A percentile compares a stretch with the other conserved stretches of the same genome.
Evolutionary conservation across 2,888 invertebrate species (phyloP).

Genomic region (Drosophila suboccidentalis): DNA sequence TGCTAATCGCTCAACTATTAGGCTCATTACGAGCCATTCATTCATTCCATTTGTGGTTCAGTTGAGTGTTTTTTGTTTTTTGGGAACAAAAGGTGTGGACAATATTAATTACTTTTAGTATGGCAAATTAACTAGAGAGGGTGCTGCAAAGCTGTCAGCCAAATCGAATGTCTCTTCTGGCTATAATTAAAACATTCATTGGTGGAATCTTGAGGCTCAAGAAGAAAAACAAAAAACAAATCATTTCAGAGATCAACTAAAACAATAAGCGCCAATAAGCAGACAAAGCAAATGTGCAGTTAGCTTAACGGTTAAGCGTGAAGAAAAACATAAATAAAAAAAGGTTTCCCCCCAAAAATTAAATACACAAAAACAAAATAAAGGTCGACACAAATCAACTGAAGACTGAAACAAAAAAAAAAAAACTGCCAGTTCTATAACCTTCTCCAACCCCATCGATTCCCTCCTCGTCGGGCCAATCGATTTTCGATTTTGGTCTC

Average conservation of each 20-base stretch:
- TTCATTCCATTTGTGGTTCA: neutral
- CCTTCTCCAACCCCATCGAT: neutral
- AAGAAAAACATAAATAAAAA: slow-evolving; percentile 74
- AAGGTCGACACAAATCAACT: slow-evolving; percentile 46
- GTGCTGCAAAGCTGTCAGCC: slow-evolving; percentile 35
- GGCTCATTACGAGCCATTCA: slow-evolving; percentile 24
- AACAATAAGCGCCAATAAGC: slow-evolving; percentile 75
- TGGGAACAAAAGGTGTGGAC: slow-evolving; percentile 14
- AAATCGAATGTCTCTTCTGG: slow-evolving; percentile 27
- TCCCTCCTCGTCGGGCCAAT: slow-evolving; percentile 24
- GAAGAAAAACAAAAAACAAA: slow-evolving; percentile 54
- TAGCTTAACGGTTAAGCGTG: slow-evolving; percentile 78
- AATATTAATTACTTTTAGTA: slow-evolving; percentile 26
- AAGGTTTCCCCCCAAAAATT: slow-evolving; percentile 20
- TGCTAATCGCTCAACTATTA: neutral
- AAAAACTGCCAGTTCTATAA: slow-evolving; percentile 44
- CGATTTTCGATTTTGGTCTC: slow-evolving; percentile 51
- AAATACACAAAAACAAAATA: slow-evolving; percentile 9
- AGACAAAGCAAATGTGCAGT: slow-evolving; percentile 81
- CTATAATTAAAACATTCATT: slow-evolving; percentile 57
- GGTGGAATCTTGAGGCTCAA: neutral
- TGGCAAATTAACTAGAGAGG: slow-evolving; percentile 3
- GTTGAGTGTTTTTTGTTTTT: neutral
- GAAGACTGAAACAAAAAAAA: neutral
- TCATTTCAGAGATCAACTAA: slow-evolving; percentile 73